Base-by-base conservation (phyloP, 2,888 invertebrate species). In the Graphium colonna region DNA sequence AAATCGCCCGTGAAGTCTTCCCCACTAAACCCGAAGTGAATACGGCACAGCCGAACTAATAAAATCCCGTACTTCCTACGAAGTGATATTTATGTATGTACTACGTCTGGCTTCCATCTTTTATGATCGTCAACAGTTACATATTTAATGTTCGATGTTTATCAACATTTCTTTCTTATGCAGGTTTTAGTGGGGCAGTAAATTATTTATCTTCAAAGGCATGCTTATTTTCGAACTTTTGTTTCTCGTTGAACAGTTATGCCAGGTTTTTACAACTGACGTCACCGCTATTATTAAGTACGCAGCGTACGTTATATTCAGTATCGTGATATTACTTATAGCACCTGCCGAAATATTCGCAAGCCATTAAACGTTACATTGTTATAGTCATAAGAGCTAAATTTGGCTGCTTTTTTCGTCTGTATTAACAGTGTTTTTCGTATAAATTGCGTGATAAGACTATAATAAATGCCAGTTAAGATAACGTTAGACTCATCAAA, bases 121-220 rank as follows among this genome's bases (percentile, higher is more conserved):
- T 89, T 87, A 89, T 71, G 86, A 87, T 86, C 80, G 77, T 82
- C 86, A 85, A 86, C 87, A 86, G 89, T 89, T 88, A 87, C 86
- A 88, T 88, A 87, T 87, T 87, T 86, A 85, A 87, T 87, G 84
- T 83, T 82, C 85, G 82, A 85, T 88, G 89, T 89, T 88, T 89
- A 89, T 89, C 87, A 89, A 88, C 88, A 89, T 81, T 87, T 88
- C 83, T 88, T 89, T 88, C 87, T 88, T 85, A 85, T 86, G 79
- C 84, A 84, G 82, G 82, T 85, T 88, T 87, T 88, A 89, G 81
- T 86, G 84, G 68, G 52, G 82, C 80, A 68, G 77, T 89, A 88
- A 89, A 88, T 88, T 86, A 88, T 84, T 81, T 84, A 82, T 86
- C 88, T 82, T 89, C 88, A 89, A 89, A 89, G 86, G 77, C 73